A percentile compares a stretch with the other conserved stretches of the same genome.
Conservation (phyloP, 2,797 vertebrate genomes). For the Pristis pectinata region DNA sequence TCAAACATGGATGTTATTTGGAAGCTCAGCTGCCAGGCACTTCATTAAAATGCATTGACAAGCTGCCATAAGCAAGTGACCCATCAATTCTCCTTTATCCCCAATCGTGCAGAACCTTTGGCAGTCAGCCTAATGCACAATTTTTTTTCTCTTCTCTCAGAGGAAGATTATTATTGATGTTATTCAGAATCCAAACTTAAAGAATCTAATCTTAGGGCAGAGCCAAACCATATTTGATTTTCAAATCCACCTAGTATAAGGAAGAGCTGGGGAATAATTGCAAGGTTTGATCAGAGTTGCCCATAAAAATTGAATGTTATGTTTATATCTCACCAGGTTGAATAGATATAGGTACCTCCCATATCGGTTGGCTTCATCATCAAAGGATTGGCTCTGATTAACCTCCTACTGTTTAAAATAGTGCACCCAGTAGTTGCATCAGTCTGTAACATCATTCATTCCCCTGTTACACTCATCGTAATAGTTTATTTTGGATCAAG, state of each 20-base stretch:
- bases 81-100: slow-evolving; percentile 34
- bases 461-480: neutral
- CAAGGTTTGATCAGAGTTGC: neutral
- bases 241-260: neutral
- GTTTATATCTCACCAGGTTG: neutral
- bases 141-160: slow-evolving; percentile 20
- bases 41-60: slow-evolving; percentile 34
- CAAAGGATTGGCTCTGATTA: neutral
- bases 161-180: slow-evolving; percentile 7
- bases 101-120: slow-evolving; percentile 17
- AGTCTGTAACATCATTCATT: neutral
- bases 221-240: slow-evolving; percentile 2
- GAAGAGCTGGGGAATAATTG: neutral
- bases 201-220: slow-evolving; percentile 11
- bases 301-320: neutral
- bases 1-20: slow-evolving; percentile 11
- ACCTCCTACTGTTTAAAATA: neutral
- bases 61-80: slow-evolving; percentile 25
- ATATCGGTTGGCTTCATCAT: neutral
- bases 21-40: neutral
- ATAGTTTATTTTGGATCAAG: neutral
- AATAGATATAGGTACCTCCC: neutral
- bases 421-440: neutral
- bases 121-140: slow-evolving; percentile 15
- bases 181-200: slow-evolving; percentile 1